Evolutionary conservation across 2,797 vertebrate genomes (phyloP).

Genomic region (Triplophysa bombifrons): DNA sequence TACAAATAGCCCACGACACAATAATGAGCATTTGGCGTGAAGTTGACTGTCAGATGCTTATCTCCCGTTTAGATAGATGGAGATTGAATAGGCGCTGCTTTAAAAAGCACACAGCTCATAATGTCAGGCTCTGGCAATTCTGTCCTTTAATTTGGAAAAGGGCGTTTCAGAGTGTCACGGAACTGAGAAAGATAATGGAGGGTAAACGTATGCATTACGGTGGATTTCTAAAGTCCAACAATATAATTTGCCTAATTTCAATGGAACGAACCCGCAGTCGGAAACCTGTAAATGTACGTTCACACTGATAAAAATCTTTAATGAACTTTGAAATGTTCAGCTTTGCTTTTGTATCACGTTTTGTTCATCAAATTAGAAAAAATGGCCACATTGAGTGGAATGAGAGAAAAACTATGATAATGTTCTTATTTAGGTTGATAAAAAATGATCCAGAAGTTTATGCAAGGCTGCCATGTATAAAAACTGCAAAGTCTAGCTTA

Average conservation of each 20-base stretch:
- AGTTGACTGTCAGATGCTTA: constrained; percentile 50
- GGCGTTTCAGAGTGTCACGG: constrained; percentile 75
- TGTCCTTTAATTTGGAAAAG: constrained; percentile 79
- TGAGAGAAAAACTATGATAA: neutral
- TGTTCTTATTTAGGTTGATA: neutral
- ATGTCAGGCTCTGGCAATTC: constrained; percentile 76
- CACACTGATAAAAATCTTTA: constrained; percentile 52
- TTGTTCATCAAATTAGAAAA: neutral
- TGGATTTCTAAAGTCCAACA: constrained; percentile 68
- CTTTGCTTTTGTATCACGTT: neutral
- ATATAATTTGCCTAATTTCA: constrained; percentile 81
- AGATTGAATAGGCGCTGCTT: constrained; percentile 56
- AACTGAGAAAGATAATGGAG: constrained; percentile 73
- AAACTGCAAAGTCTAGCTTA: constrained; percentile 40
- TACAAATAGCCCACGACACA: constrained; percentile 30
- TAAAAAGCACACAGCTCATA: constrained; percentile 67
- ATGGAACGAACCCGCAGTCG: constrained; percentile 70
- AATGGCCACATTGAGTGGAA: neutral
- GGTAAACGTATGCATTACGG: constrained; percentile 78
- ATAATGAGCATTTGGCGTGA: constrained; percentile 45
- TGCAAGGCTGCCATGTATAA: constrained; percentile 20
- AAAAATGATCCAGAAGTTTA: neutral
- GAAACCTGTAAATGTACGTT: constrained; percentile 58
- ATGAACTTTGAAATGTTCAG: constrained; percentile 22
- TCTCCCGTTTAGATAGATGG: constrained; percentile 62